These are phyloP conservation scores for Gallinago media DNA, from an alignment of 2,113 vertebrate species.

Conservation along the genomic window DNA sequence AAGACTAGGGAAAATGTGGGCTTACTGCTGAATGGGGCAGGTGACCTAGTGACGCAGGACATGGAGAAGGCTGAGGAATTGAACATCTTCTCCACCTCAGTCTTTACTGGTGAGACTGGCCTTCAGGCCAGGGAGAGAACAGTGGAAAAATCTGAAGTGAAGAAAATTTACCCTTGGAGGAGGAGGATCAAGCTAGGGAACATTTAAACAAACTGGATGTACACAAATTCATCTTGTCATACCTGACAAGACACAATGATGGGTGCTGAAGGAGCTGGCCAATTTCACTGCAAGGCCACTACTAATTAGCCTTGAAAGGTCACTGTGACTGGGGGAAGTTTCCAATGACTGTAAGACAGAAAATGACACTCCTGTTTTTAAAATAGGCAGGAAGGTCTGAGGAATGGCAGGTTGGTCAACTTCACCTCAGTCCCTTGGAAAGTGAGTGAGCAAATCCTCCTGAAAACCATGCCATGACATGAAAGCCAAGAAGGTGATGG, in stretches of 20 bases:
- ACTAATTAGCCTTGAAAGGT: not conserved
- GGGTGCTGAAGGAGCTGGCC: not conserved
- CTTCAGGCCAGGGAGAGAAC: not conserved
- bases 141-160: not conserved
- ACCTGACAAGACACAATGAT: rapidly evolving
- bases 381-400: not conserved
- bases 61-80: not conserved
- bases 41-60: not conserved
- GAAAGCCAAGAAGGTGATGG: not conserved
- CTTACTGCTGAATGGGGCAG: not conserved
- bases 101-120: not conserved
- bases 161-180: not conserved
- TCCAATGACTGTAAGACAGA: not conserved
- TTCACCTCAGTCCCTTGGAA: not conserved
- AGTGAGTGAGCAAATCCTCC: not conserved
- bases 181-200: not conserved
- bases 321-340: not conserved
- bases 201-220: not conserved
- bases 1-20: not conserved
- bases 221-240: not conserved
- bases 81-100: not conserved
- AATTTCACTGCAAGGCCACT: not conserved
- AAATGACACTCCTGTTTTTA: not conserved
- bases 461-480: not conserved
- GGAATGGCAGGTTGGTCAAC: not conserved